Evolutionary conservation across 37 sponge, comb jelly and placozoan species (phyloP).

Genomic region (Ianthella basta): DNA sequence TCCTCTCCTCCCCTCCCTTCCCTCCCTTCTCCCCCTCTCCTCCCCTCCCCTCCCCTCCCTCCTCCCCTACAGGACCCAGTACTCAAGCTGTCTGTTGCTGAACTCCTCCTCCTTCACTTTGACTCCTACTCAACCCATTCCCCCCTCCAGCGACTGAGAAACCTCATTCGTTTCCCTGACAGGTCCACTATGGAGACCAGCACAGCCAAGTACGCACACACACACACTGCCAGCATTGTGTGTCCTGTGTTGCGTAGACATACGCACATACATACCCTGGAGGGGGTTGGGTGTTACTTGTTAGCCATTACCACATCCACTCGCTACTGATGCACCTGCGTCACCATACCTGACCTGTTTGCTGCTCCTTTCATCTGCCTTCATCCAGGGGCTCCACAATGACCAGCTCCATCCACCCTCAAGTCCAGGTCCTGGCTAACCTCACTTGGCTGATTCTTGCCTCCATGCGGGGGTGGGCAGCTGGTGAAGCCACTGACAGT

Average conservation of each 20-base stretch:
- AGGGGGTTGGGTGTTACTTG: too few relatives aligned
- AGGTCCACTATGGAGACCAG: too few relatives aligned
- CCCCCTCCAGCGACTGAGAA: not conserved
- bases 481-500: too few relatives aligned
- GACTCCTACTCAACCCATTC: not conserved
- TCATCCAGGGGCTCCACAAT: too few relatives aligned
- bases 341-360: too few relatives aligned
- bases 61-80: slow-evolving; percentile 28
- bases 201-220: not conserved
- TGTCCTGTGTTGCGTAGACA: not conserved
- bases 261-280: too few relatives aligned
- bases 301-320: too few relatives aligned
- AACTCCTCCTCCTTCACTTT: not conserved
- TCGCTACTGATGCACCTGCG: too few relatives aligned
- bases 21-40: not conserved
- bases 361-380: too few relatives aligned
- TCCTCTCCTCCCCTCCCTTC: not conserved
- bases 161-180: too few relatives aligned
- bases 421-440: not conserved
- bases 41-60: not conserved
- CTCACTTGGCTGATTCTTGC: slow-evolving; percentile 12
- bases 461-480: not conserved
- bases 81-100: not conserved
- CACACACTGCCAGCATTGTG: not conserved
- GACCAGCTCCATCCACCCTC: not conserved